Base-by-base conservation (phyloP, 2,113 vertebrate species). In the Lycaon pictus region DNA sequence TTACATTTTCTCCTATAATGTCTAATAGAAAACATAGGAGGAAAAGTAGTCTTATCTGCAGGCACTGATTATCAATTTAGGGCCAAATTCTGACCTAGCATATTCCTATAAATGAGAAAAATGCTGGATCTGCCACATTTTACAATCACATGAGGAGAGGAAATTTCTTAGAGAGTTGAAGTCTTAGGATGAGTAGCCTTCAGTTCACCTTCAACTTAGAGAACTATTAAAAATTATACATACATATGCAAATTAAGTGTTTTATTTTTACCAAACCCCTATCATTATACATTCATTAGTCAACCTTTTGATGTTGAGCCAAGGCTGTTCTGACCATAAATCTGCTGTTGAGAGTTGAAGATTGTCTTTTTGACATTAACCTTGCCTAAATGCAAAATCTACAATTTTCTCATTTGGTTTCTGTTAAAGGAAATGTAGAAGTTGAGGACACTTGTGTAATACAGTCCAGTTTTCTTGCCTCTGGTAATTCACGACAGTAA, bases 201-300 rank as follows among this genome's bases (percentile, higher is more conserved):
- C 15, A 35, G 63, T 7, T 81, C 32, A 60, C 58, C 32, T 89
- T 67, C 72, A 85, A 51, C 22, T 69, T 62, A 87, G 32, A 51
- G 27, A 94, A 37, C 35, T 79, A 5, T 81, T 92, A 92, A 94
- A 93, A 43, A 56, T 29, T 20, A 84, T 23, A 37, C 25, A 84
- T 27, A 37, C 25, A 43, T 77, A 51, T 32, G n/a, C 88, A 88
- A 71, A n/a, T 65, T 55, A 90, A 37, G 17, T 0, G 12, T 96
- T 93, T 80, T 90, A 77, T 60, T 96, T 97, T 90, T 89, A 67
- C n/a, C 35, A 60, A 96, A 91, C 94, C 22, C 16, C 22, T 77
- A 23, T 90, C 8, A 53, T 95, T 93, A 87, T 55, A 62, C 23
- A 58, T 86, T 95, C 22, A 79, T 79, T 91, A 93, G 56, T n/a